Base-by-base conservation (phyloP, 2,113 vertebrate genomes). In the Mus pahari region DNA sequence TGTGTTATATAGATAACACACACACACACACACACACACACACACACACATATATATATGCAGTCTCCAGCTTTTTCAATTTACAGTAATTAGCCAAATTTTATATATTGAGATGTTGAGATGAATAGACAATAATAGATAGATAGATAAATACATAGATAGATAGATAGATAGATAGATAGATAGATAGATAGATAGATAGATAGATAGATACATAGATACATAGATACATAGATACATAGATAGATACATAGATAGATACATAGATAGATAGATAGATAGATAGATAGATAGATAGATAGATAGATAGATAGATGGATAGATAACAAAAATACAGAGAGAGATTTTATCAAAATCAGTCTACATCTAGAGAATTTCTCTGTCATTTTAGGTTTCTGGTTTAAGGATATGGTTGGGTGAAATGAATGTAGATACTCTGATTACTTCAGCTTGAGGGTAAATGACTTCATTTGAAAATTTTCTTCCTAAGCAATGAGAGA, bases 401-500 rank as follows among this genome's bases (percentile, higher is more conserved):
- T 96, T 31, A 87, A 79, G 92, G 94, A 93, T 88, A 50, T 95
- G 84, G 58, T 83, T 90, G 28, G 96, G 94, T 92, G 17, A 98
- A 97, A 87, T 2, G 95, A 96, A 95, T 68, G 97, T 42, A 90
- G 68, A 91, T 95, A 68, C 91, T 83, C 95, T 98, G 96, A 94
- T 97, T 97, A 97, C 55, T 96, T 97, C 82, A 97, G 93, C 83
- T 92, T 88, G 39, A 86, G 50, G 16, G n/a, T 91, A 95, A 83
- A 74, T 4, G 90, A 93, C 71, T 97, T 90, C 82, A 93, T 74
- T 97, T 95, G 89, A 97, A 98, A 97, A 97, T 95, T 93, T 96
- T 98, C 97, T 94, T 97, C 97, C 97, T 96, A 97, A 97, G 64
- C 45, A 91, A 66, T 96, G 31, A 82, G 95, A 82, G 48, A 94